phyloP scores from a whole-genome alignment of 2,797 vertebrate species.

The Euthynnus affinis region DNA sequence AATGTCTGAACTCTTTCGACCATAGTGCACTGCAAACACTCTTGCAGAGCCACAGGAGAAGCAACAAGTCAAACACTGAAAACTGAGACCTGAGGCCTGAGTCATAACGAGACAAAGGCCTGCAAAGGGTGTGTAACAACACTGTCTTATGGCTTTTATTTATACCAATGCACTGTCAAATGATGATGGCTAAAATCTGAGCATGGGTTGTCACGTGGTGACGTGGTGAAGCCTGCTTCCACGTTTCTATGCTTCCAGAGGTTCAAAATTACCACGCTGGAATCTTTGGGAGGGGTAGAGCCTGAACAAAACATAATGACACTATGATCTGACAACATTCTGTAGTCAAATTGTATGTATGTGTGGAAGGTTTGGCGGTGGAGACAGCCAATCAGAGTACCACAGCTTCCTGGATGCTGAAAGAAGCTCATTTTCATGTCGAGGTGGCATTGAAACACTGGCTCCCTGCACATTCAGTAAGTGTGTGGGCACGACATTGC shows the following conservation, averaged over 20 bases:
- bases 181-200: too few relatives aligned
- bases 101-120: slow-evolving; percentile 11
- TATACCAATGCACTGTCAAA: not conserved
- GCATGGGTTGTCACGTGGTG: too few relatives aligned
- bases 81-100: not conserved
- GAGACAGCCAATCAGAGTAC: too few relatives aligned
- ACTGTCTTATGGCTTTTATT: not conserved
- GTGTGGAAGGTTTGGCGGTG: too few relatives aligned
- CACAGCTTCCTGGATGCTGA: too few relatives aligned
- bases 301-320: not conserved
- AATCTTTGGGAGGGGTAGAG: not conserved
- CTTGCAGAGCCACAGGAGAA: not conserved
- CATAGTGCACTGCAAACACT: slow-evolving; percentile 19
- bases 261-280: not conserved
- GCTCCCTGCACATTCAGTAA: too few relatives aligned
- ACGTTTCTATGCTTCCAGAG: not conserved
- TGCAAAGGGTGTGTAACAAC: not conserved
- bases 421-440: too few relatives aligned
- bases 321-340: not conserved
- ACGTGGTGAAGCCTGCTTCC: not conserved
- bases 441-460: too few relatives aligned
- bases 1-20: slow-evolving; percentile 22
- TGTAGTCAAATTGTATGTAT: too few relatives aligned
- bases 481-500: too few relatives aligned
- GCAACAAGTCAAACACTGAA: not conserved